Conservation (phyloP, 2,113 vertebrate genomes). For the Trematomus loennbergii region DNA sequence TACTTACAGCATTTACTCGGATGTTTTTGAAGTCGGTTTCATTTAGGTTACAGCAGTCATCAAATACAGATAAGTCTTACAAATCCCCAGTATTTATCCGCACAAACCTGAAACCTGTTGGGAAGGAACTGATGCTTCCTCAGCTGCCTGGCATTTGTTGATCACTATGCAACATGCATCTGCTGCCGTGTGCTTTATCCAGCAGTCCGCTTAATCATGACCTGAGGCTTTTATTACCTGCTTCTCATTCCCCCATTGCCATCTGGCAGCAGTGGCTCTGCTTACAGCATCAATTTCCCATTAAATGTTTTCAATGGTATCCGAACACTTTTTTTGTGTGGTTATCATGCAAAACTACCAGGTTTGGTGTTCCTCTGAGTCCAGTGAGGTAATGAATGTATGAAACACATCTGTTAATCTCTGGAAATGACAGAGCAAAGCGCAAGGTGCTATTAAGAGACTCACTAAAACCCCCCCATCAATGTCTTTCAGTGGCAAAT, state of each 20-base stretch:
- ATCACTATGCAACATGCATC: slow-evolving; percentile 65
- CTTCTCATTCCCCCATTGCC: slow-evolving; percentile 67
- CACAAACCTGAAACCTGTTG: slow-evolving; percentile 37
- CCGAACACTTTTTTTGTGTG: slow-evolving; percentile 43
- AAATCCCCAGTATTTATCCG: slow-evolving; percentile 44
- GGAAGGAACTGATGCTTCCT: slow-evolving; percentile 37
- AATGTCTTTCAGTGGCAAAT: slow-evolving; percentile 58
- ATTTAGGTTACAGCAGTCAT: slow-evolving; percentile 29
- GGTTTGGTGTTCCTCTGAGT: slow-evolving; percentile 40
- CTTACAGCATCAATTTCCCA: slow-evolving; percentile 66
- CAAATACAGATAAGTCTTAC: slow-evolving; percentile 33
- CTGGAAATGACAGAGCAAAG: slow-evolving; percentile 39
- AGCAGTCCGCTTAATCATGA: slow-evolving; percentile 60
- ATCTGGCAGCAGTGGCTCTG: slow-evolving; percentile 74
- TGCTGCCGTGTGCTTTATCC: slow-evolving; percentile 49
- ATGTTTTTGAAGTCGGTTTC: slow-evolving; percentile 46
- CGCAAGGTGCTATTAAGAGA: slow-evolving; percentile 58
- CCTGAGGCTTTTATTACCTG: slow-evolving; percentile 66
- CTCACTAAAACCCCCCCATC: slow-evolving; percentile 58
- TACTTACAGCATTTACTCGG: slow-evolving; percentile 34
- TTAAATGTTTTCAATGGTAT: slow-evolving; percentile 60
- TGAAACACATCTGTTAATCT: slow-evolving; percentile 67
- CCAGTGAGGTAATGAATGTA: slow-evolving; percentile 55
- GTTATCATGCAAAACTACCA: slow-evolving; percentile 34
- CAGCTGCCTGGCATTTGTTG: slow-evolving; percentile 54